These are phyloP conservation scores for Leuciscus idus DNA, from an alignment of 2,113 vertebrate species.

Conservation along the genomic window DNA sequence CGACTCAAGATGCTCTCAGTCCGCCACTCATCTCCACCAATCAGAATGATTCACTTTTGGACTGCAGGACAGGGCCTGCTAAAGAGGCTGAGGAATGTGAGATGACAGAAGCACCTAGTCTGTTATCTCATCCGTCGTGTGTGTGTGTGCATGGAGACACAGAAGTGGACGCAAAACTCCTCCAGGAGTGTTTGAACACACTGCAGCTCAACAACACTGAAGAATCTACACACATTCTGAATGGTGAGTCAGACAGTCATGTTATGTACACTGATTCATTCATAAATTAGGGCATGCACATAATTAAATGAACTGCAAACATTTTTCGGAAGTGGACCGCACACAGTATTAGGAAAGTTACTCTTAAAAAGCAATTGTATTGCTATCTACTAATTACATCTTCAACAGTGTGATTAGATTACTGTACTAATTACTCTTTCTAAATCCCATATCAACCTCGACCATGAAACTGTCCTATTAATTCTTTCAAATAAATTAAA, in stretches of 20 bases:
- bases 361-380: too few species aligned
- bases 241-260: slow-evolving; percentile 63
- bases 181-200: slow-evolving; percentile 67
- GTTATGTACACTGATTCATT: neutral
- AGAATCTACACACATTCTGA: slow-evolving; percentile 52
- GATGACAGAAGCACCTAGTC: neutral
- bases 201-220: slow-evolving; percentile 59
- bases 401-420: too few species aligned
- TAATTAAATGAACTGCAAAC: neutral
- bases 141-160: slow-evolving; percentile 26
- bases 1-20: slow-evolving; percentile 21
- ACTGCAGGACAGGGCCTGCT: neutral
- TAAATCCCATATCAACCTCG: too few species aligned
- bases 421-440: too few species aligned
- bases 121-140: neutral
- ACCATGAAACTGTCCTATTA: too few species aligned
- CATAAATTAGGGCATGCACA: neutral
- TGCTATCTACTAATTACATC: too few species aligned
- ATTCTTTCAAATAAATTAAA: too few species aligned
- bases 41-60: slow-evolving; percentile 15
- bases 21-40: slow-evolving; percentile 14
- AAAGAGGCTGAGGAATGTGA: slow-evolving; percentile 29
- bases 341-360: too few species aligned
- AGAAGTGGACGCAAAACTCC: slow-evolving; percentile 61
- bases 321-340: neutral